Evolutionary conservation across 1,140 invertebrate genomes (phyloP), one percentile per base, ranked within the genome.

Genomic region (Calycopis cecrops): DNA sequence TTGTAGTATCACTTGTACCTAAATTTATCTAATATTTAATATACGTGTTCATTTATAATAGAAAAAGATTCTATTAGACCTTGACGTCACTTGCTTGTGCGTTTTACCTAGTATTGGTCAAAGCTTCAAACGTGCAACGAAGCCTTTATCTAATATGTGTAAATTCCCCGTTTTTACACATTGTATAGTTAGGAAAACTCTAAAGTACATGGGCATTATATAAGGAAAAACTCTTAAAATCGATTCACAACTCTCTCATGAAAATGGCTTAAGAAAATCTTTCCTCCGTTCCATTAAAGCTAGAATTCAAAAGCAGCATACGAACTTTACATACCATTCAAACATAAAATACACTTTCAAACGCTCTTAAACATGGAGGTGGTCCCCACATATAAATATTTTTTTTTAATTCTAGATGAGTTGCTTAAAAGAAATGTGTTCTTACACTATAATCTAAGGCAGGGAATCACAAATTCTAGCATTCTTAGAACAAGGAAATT

Each of bases 161-260:
- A 85, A 86, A 86, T 73, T 86, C 83, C 83, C 83, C 83, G 52
- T 55, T 74, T 73, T 85, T 85, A 86, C 83, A 86, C 78, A 81
- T 65, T 51, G 35, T 55, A 60, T 65, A 67, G 16, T 63, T 67
- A 71, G 64, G 62, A 65, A 61, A 59, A 67, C 62, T 53, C 57
- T 52, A 69, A 37, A 67, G 18, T 81, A 76, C 59, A 63, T 67
- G 67, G 11, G 62, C 51, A 71, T 69, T 58, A 63, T 53, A 59
- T 55, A 59, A 62, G 34, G 50, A 64, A 69, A 35, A 62, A 58
- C 38, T 54, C 63, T 72, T 73, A 76, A 67, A 44, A 59, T 73
- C 66, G 69, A 79, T 71, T 79, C 74, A 82, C 76, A 82, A 81
- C 76, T 79, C 75, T 73, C 70, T 76, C 72, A 63, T 72, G 69